Evolutionary conservation across 2,113 vertebrate species (phyloP).

Genomic region (Emberiza fucata): DNA sequence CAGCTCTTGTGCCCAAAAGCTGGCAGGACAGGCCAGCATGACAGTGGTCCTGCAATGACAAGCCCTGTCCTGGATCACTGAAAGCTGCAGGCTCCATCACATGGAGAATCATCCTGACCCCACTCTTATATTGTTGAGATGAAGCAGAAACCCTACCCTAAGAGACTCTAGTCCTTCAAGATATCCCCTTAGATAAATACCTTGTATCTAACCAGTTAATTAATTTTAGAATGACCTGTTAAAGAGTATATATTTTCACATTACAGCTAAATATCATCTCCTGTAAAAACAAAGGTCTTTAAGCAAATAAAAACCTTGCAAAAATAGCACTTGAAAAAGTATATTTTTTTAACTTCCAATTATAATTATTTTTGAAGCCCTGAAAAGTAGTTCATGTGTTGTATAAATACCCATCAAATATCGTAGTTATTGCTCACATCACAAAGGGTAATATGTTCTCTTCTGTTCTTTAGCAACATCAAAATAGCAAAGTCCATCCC

Average conservation of each 20-base stretch:
- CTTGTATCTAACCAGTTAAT: conserved; percentile 47
- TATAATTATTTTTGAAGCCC: conserved; percentile 54
- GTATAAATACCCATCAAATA: conserved; percentile 24
- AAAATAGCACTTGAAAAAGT: neutral
- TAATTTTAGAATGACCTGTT: conserved; percentile 55
- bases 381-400: conserved; percentile 55
- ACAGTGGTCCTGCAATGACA: neutral
- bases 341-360: conserved; percentile 57
- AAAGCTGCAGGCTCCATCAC: rapidly evolving
- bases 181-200: conserved; percentile 7
- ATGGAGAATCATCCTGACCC: neutral
- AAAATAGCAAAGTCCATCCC: neutral
- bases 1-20: neutral
- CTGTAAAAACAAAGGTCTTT: conserved; percentile 33
- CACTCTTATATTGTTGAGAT: rapidly evolving
- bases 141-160: neutral
- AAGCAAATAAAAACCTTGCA: conserved; percentile 46
- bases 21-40: rapidly evolving
- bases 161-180: neutral
- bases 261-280: conserved; percentile 56
- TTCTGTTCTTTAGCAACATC: conserved; percentile 16
- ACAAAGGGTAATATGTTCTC: neutral
- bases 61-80: neutral
- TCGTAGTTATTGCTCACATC: neutral
- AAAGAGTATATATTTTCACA: conserved; percentile 26